phyloP scores from a whole-genome alignment of 2,888 invertebrate genomes.

The Pollenia amentaria region DNA sequence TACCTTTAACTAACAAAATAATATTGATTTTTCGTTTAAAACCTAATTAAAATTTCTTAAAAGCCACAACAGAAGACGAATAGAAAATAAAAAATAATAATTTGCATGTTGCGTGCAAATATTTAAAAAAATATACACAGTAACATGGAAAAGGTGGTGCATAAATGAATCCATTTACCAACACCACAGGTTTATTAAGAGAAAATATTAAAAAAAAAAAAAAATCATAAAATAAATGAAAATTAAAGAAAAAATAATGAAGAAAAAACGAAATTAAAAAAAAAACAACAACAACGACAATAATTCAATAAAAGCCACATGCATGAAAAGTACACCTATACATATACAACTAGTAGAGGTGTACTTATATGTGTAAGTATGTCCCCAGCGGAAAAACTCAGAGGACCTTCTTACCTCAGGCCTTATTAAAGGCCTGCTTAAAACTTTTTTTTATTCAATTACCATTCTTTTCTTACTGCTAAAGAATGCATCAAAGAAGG shows the following conservation, averaged over 20 bases:
- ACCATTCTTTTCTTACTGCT: no score
- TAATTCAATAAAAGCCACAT: constrained; percentile 64
- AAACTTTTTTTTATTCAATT: no score
- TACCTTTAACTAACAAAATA: background rate
- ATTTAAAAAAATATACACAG: constrained; percentile 58
- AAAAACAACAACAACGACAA: constrained; percentile 32
- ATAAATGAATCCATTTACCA: constrained; percentile 23
- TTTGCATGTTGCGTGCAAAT: constrained; percentile 72
- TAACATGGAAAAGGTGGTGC: constrained; percentile 70
- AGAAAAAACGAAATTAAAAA: background rate
- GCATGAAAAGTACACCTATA: constrained; percentile 18
- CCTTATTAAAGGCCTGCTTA: no score
- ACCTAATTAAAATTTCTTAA: constrained; percentile 69
- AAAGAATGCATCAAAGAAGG: no score
- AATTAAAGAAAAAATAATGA: constrained; percentile 9
- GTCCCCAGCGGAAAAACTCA: no score
- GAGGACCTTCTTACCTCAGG: no score
- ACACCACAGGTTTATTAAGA: constrained; percentile 8
- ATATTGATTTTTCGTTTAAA: constrained; percentile 71
- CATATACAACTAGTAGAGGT: background rate
- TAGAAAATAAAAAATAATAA: constrained; percentile 57
- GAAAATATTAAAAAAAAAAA: constrained; percentile 9
- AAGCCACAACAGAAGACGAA: constrained; percentile 42
- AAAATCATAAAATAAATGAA: constrained; percentile 38
- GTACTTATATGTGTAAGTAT: background rate